These are phyloP conservation scores for Anthoptus insignis DNA, from an alignment of 2,888 invertebrate genomes.

Conservation along the genomic window DNA sequence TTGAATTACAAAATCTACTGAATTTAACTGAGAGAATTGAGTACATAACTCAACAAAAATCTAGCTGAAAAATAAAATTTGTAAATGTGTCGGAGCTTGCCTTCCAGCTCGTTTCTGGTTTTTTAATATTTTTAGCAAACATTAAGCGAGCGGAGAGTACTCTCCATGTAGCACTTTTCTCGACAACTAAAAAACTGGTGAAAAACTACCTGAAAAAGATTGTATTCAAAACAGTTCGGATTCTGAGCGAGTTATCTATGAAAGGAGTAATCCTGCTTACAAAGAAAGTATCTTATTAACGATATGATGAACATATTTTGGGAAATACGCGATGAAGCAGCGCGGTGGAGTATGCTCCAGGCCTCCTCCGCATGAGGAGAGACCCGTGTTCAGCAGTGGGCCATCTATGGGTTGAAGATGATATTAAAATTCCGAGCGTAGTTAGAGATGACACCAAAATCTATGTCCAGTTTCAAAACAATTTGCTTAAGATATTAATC, in stretches of 20 bases:
- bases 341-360: no score
- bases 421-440: no score
- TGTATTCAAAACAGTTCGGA: not conserved
- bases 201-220: conserved; percentile 1
- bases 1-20: not conserved
- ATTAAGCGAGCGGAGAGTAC: not conserved
- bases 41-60: not conserved
- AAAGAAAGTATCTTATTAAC: not conserved
- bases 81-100: conserved; percentile 1
- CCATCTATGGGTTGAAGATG: no score
- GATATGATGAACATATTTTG: not conserved
- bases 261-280: not conserved
- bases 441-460: no score
- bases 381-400: no score
- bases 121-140: conserved; percentile 11
- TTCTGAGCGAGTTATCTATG: not conserved
- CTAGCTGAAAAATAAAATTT: conserved; percentile 6
- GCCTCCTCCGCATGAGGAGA: no score
- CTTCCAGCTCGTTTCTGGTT: not conserved
- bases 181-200: conserved; percentile 1
- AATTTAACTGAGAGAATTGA: not conserved
- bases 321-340: no score
- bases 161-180: not conserved
- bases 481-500: no score
- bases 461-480: no score